Evolutionary conservation across 2,888 invertebrate species (phyloP).

Genomic region (Mythimna pallens): DNA sequence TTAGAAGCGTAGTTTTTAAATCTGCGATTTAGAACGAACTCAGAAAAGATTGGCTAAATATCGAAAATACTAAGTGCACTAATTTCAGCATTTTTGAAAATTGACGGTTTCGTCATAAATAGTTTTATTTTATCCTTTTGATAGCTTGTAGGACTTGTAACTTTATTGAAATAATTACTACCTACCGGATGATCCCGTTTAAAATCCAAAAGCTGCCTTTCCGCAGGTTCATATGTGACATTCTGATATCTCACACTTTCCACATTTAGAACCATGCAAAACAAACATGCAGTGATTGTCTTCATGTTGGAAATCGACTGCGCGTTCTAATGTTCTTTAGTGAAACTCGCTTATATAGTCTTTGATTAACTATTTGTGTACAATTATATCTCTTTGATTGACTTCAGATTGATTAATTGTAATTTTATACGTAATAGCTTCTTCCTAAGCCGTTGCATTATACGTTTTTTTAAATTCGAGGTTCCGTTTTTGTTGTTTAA

Average conservation of each 20-base stretch:
- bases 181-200: slow-evolving; percentile 70
- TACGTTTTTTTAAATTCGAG: not conserved
- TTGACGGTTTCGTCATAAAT: too few relatives aligned
- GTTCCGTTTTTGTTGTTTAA: slow-evolving; percentile 9
- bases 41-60: too few relatives aligned
- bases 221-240: slow-evolving; percentile 63
- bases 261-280: slow-evolving; percentile 6
- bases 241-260: slow-evolving; percentile 51
- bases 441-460: slow-evolving; percentile 5
- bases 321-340: slow-evolving; percentile 6
- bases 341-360: slow-evolving; percentile 23
- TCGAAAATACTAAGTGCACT: too few relatives aligned
- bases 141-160: too few relatives aligned
- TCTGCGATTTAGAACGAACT: too few relatives aligned
- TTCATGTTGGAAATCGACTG: slow-evolving; percentile 1
- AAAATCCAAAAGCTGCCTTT: slow-evolving; percentile 73
- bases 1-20: not conserved
- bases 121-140: too few relatives aligned
- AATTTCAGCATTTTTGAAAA: too few relatives aligned
- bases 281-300: too few relatives aligned
- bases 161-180: not conserved
- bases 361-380: not conserved
- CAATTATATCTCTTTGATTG: slow-evolving; percentile 20
- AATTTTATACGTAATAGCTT: not conserved
- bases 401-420: not conserved